These are phyloP conservation scores for Thecophora atra DNA, from an alignment of 2,888 invertebrate species.

Conservation along the genomic window DNA sequence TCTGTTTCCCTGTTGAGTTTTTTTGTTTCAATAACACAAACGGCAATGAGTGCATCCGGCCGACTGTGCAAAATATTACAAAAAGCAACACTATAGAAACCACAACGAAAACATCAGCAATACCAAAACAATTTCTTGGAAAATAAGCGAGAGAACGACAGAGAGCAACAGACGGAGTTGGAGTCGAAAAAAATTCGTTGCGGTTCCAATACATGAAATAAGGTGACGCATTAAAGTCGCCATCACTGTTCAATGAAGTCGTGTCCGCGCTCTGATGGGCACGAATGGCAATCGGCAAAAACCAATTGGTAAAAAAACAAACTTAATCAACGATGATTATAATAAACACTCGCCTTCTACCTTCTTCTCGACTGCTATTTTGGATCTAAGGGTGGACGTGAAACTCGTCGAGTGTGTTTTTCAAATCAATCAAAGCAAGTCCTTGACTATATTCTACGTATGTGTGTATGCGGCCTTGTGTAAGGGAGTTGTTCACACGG, in stretches of 20 bases:
- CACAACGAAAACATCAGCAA: neutral
- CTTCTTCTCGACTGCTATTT: too few species aligned
- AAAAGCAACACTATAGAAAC: neutral
- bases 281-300: too few species aligned
- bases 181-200: neutral
- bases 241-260: neutral
- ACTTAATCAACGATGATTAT: neutral
- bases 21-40: constrained; percentile 1
- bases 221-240: neutral
- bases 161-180: neutral
- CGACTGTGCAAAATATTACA: neutral
- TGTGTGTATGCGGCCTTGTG: too few species aligned
- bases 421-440: too few species aligned
- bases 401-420: too few species aligned
- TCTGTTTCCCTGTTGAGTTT: neutral
- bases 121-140: neutral
- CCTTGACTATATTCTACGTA: too few species aligned
- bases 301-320: neutral
- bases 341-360: neutral
- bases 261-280: too few species aligned
- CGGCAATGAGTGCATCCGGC: constrained; percentile 3
- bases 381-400: too few species aligned
- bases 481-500: too few species aligned
- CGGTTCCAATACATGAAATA: neutral
- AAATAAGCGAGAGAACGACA: neutral